Percentiles rank a stretch among this genome's conserved stretches.
Evolutionary conservation across 2,888 invertebrate genomes (phyloP).

Genomic region (Synergus japonicus): DNA sequence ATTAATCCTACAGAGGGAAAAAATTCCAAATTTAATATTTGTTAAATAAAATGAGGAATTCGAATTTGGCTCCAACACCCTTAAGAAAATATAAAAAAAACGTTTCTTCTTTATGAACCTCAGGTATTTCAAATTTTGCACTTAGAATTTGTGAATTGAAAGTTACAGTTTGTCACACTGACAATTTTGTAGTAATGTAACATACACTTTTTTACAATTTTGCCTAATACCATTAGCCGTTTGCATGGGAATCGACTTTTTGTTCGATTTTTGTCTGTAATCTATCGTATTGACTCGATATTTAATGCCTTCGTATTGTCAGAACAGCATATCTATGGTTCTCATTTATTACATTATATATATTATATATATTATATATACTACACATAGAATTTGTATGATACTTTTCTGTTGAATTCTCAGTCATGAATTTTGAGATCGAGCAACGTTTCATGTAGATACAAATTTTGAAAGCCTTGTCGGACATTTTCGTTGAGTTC

Average conservation of each 20-base stretch:
- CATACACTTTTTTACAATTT: conserved; percentile 49
- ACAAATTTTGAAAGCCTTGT: conserved; percentile 36
- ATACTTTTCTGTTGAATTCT: conserved; percentile 37
- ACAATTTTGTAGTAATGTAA: conserved; percentile 40
- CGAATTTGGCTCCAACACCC: too few relatives aligned
- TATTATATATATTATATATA: conserved; percentile 27
- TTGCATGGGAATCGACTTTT: conserved; percentile 63
- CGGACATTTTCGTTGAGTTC: conserved; percentile 40
- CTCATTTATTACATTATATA: conserved; percentile 31
- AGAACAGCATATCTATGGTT: conserved; percentile 47
- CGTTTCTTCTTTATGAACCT: background rate
- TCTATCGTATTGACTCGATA: conserved; percentile 42
- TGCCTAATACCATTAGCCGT: conserved; percentile 57
- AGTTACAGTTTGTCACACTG: conserved; percentile 4
- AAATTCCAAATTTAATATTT: too few relatives aligned
- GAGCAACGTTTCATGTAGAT: conserved; percentile 35
- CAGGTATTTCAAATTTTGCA: background rate
- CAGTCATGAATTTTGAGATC: conserved; percentile 35
- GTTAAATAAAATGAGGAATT: too few relatives aligned
- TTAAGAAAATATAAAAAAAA: background rate
- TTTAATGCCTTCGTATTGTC: conserved; percentile 45
- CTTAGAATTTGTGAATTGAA: conserved; percentile 14
- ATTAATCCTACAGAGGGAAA: too few relatives aligned
- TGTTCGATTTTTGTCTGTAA: conserved; percentile 48
- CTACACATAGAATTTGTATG: conserved; percentile 33